These are phyloP conservation scores for Drosophila obscura DNA, from an alignment of 1,140 invertebrate species.

Conservation along the genomic window DNA sequence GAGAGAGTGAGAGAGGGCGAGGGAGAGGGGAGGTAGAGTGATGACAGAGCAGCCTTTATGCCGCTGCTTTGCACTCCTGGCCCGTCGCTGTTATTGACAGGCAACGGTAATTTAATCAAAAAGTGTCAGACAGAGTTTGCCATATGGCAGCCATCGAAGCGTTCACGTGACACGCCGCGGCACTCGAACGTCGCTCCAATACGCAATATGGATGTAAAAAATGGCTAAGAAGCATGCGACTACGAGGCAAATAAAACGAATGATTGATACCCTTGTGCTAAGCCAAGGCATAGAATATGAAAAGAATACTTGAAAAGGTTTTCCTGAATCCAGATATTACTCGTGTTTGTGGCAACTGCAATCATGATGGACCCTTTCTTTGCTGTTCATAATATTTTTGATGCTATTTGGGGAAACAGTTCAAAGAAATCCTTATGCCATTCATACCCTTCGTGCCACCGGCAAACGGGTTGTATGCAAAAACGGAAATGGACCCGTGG, in stretches of 20 bases:
- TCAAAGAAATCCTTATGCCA: too few relatives aligned
- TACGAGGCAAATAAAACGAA: neutral
- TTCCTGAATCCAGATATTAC: too few relatives aligned
- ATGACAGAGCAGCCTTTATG: neutral
- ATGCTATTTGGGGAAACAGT: too few relatives aligned
- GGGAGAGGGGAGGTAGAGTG: too few relatives aligned
- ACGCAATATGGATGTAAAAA: conserved; percentile 8
- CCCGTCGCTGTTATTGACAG: conserved; percentile 49
- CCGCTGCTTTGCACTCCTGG: conserved; percentile 4
- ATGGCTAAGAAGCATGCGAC: conserved; percentile 10
- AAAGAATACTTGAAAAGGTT: conserved; percentile 3
- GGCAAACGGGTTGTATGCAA: conserved; percentile 6
- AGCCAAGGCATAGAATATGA: too few relatives aligned
- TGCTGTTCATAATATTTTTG: too few relatives aligned
- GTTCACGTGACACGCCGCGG: conserved; percentile 22
- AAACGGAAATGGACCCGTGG: conserved; percentile 9
- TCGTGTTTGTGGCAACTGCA: too few relatives aligned
- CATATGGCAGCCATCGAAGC: conserved; percentile 54
- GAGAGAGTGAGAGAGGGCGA: neutral
- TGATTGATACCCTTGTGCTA: too few relatives aligned
- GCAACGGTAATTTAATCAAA: conserved; percentile 59
- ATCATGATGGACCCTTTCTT: too few relatives aligned
- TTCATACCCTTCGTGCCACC: neutral
- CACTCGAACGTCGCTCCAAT: conserved; percentile 2
- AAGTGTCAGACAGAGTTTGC: conserved; percentile 47